Base-by-base conservation (phyloP, 2,797 vertebrate species). In the Protonibea diacanthus region DNA sequence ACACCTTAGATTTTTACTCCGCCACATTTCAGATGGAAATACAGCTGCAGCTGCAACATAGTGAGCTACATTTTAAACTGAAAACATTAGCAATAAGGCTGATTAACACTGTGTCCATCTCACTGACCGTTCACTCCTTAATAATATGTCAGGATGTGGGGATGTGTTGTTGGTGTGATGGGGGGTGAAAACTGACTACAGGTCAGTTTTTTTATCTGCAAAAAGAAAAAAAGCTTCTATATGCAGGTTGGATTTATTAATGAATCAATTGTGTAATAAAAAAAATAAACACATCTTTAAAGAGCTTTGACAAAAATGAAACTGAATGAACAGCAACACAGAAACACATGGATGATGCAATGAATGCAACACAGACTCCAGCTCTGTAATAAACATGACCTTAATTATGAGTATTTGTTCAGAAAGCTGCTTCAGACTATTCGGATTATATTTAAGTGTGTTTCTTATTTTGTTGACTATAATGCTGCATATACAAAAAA, bases 311-410 rank as follows among this genome's bases (percentile, higher is more conserved):
- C 27, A 48, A 55, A 76, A 71, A 74, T 15, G n/a, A 23, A 18
- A 42, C 58, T 9, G 6, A 55, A 18, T 69, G 55, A 57, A 44
- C 44, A 45, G 38, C 52, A 55, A 60, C 21, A 66, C 0, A 15
- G 59, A 15, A 53, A 53, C 62, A 80, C 58, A 72, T 76, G 40
- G 61, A 8, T 73, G 73, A 45, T 60, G 78, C 48, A 73, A 76
- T 0, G 3, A 9, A 29, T 42, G 53, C 20, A 80, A 63, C 11
- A 18, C 21, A 67, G 10, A 42, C 17, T 48, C 15, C 13, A 27
- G 49, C 13, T 42, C 21, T 23, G 51, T 12, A 63, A 56, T 27
- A 21, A 63, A 40, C n/a, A 14, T 1, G 2, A 40, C 14, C 5
- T 6, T n/a, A 27, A 76, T 17, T 0, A 40, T 23, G 56, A 20